These are phyloP conservation scores for Zaprionus gabonicus DNA, from an alignment of 1,140 invertebrate genomes.

Conservation along the genomic window DNA sequence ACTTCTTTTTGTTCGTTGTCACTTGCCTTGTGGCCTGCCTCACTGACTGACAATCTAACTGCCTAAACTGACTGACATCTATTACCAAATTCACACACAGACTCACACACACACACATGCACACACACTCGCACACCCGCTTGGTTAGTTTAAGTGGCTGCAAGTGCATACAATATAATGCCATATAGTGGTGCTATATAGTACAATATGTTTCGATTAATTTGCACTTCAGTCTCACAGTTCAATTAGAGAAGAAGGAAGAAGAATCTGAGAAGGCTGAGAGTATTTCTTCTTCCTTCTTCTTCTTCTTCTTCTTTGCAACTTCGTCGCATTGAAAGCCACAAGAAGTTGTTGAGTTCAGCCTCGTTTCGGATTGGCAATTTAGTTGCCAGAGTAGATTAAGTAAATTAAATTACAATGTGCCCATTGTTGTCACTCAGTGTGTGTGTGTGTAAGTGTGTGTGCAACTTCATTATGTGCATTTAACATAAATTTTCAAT, in stretches of 20 bases:
- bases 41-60: constrained; percentile 37
- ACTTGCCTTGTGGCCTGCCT: constrained; percentile 40
- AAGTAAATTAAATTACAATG: constrained; percentile 80
- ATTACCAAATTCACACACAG: constrained; percentile 53
- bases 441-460: constrained; percentile 41
- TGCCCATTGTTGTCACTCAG: constrained; percentile 57
- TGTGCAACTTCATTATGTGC: constrained; percentile 72
- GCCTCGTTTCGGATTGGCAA: constrained; percentile 40
- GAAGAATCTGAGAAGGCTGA: background rate
- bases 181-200: background rate
- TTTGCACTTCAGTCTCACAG: constrained; percentile 49
- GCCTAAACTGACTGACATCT: constrained; percentile 48
- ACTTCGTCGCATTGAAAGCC: constrained; percentile 22
- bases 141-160: constrained; percentile 17
- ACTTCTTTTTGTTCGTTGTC: constrained; percentile 62
- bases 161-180: constrained; percentile 40
- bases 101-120: constrained; percentile 18
- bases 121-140: background rate
- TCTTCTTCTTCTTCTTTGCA: background rate
- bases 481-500: constrained; percentile 81
- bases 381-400: constrained; percentile 57
- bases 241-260: constrained; percentile 30
- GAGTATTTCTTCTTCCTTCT: background rate
- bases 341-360: constrained; percentile 38
- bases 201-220: constrained; percentile 35